These are phyloP conservation scores for Rhinolophus ferrumequinum DNA, from an alignment of 2,113 vertebrate species.

Conservation along the genomic window DNA sequence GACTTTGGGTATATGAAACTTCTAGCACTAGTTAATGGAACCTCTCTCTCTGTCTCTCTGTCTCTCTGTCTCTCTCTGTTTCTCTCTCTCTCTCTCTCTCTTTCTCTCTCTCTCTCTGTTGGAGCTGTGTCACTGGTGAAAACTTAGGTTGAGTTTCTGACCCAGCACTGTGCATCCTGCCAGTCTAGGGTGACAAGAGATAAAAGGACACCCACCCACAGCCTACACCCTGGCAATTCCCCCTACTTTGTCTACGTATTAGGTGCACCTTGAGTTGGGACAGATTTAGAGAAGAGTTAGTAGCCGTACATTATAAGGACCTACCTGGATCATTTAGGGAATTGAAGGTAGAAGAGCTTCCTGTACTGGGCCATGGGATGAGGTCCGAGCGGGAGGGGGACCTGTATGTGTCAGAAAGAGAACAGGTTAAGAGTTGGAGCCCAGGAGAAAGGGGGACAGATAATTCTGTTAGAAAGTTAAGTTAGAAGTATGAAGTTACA, in stretches of 20 bases:
- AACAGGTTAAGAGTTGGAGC: background rate
- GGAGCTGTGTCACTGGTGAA: background rate
- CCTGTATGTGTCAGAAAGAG: background rate
- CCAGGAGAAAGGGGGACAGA: background rate
- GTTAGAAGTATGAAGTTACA: background rate
- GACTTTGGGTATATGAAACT: background rate
- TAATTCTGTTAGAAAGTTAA: background rate
- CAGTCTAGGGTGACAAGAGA: background rate
- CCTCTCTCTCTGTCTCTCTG: background rate
- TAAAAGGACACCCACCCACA: background rate
- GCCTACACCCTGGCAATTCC: background rate
- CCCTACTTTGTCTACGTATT: accelerated
- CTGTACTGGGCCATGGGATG: background rate
- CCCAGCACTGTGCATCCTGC: background rate
- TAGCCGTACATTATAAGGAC: background rate
- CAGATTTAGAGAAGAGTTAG: background rate
- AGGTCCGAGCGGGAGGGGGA: too few relatives aligned
- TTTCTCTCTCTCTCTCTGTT: background rate
- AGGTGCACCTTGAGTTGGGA: background rate
- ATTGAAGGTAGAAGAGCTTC: background rate
- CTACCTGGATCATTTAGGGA: background rate
- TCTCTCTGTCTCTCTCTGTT: background rate
- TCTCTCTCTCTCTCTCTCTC: background rate
- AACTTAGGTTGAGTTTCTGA: background rate
- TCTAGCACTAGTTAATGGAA: background rate